Base-by-base conservation (phyloP, 2,888 invertebrate species). In the Limnephilus marmoratus region DNA sequence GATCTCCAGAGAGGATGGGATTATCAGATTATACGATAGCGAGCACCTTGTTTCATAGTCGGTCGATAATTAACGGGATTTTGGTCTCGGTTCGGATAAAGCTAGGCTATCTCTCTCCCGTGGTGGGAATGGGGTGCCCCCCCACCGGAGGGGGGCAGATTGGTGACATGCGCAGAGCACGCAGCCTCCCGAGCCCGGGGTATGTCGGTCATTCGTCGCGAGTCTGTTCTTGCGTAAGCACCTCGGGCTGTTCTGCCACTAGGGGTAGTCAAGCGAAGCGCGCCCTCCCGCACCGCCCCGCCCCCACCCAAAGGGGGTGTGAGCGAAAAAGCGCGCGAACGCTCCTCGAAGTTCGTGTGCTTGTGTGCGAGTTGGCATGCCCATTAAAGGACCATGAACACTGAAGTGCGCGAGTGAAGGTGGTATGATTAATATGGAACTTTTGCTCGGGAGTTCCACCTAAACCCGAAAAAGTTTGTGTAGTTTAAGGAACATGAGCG, bases 171-270 rank as follows among this genome's bases (percentile, higher is more conserved):
- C 93, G 93, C 93, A 92, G 85, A 83, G 86, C 81, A 82, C 85
- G 34, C 90, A 85, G 88, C 91, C 91, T 91, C 92, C 92, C 80
- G 92, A 81, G 90, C 92, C 92, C 87, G 49, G 93, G 91, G 92
- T 92, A 92, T 92, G 83, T 92, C 93, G 92, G 93, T 91, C 93
- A 93, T 93, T 93, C 92, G 93, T 92, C 93, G 93, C 92, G 93
- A 92, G 93, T 93, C 93, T 90, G 91, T 93, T 89, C 91, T 91
- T 88, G 89, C 86, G 93, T 53, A 92, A 90, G 91, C 92, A 93
- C 91, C 91, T 87, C 82, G 86, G 92, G 91, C 91, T 49, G 90
- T 68, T 81, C 91, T 85, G 81, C 89, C 86, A 80, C 68, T 53
- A 81, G 90, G 91, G 91, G 92, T 85, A 88, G 86, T 87, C 53